A percentile compares a stretch with the other conserved stretches of the same genome.
phyloP scores from a whole-genome alignment of 2,113 vertebrate species.

The Semicossyphus pulcher region DNA sequence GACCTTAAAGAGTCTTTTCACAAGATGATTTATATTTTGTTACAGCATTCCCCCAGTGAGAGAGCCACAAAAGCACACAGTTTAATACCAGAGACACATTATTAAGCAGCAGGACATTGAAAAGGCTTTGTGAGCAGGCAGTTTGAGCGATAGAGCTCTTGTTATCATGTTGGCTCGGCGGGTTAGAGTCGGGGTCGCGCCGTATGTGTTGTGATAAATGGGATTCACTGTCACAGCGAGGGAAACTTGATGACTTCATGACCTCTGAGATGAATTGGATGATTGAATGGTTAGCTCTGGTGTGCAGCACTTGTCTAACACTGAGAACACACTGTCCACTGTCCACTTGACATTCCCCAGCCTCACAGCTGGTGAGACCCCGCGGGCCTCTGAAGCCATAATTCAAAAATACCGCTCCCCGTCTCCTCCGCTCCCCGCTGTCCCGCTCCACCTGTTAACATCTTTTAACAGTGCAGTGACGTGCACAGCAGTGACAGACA shows the following conservation, averaged over 20 bases:
- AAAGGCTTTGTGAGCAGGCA: conserved; percentile 16
- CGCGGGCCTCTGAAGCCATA: conserved; percentile 39
- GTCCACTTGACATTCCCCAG: conserved; percentile 46
- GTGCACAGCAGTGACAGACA: conserved; percentile 21
- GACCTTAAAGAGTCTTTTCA: background rate
- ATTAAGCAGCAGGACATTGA: background rate
- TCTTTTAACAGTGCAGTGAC: conserved; percentile 28
- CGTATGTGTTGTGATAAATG: conserved; percentile 59
- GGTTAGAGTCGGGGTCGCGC: conserved; percentile 25
- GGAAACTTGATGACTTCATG: conserved; percentile 61
- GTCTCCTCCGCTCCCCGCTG: conserved; percentile 51
- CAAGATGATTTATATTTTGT: background rate
- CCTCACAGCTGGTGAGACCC: conserved; percentile 57
- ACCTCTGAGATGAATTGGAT: conserved; percentile 44
- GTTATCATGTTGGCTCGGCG: conserved; percentile 16
- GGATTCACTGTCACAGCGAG: conserved; percentile 64
- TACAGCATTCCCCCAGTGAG: conserved; percentile 5
- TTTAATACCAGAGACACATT: conserved; percentile 15
- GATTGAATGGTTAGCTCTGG: conserved; percentile 73
- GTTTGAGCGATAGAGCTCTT: conserved; percentile 15
- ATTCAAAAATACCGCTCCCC: conserved; percentile 47
- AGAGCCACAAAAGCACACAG: background rate
- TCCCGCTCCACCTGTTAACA: conserved; percentile 64
- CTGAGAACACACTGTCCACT: conserved; percentile 47
- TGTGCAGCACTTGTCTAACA: conserved; percentile 49